phyloP scores from a whole-genome alignment of 2,888 invertebrate species.

The Ophion obscuratus region DNA sequence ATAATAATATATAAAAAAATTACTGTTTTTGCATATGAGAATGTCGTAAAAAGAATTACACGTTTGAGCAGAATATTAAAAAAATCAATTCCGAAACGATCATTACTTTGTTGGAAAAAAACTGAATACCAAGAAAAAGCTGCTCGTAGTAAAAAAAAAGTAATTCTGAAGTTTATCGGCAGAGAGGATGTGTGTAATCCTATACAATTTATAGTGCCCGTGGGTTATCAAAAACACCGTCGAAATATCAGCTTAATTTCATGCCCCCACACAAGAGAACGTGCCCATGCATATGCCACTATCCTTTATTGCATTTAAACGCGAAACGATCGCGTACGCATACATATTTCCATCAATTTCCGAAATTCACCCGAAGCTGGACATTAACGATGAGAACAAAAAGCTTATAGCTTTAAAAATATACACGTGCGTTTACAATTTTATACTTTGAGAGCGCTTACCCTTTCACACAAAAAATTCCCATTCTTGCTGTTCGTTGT shows the following conservation, averaged over 20 bases:
- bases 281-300: background rate
- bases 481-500: no score
- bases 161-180: background rate
- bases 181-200: background rate
- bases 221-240: constrained; percentile 30
- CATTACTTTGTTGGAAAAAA: background rate
- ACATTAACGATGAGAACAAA: no score
- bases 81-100: background rate
- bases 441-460: no score
- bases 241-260: constrained; percentile 51
- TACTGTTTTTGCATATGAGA: background rate
- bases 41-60: background rate
- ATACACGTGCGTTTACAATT: no score
- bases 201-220: background rate
- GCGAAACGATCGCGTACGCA: no score
- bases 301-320: no score
- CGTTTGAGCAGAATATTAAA: background rate
- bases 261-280: constrained; percentile 16
- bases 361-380: no score
- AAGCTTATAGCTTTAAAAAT: no score
- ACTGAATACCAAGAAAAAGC: no score
- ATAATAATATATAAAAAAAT: no score
- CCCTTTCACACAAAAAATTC: no score
- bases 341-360: no score
- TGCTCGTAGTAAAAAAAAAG: background rate